phyloP scores from a whole-genome alignment of 2,113 vertebrate species.

The Mastomys coucha region DNA sequence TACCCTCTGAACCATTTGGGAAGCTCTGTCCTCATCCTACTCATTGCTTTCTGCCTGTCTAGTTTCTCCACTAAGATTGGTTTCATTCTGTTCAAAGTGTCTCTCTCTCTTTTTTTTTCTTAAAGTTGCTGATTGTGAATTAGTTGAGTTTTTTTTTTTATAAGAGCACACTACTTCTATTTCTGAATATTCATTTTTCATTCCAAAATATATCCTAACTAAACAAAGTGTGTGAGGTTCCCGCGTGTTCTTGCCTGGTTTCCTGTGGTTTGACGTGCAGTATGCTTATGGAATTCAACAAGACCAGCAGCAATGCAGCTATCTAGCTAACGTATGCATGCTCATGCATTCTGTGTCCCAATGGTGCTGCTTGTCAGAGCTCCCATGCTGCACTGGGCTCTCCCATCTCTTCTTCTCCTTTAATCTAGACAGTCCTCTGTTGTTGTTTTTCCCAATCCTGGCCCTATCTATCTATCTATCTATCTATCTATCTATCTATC shows the following conservation, averaged over 20 bases:
- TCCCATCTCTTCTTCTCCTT: too few relatives aligned
- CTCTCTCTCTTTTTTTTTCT: neutral
- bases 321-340: too few relatives aligned
- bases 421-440: neutral
- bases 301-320: too few relatives aligned
- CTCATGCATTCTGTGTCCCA: fast-evolving
- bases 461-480: too few relatives aligned
- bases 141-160: constrained; percentile 17
- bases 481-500: too few relatives aligned
- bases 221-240: neutral
- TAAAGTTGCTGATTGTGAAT: neutral
- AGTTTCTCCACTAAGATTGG: neutral
- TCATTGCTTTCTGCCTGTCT: neutral
- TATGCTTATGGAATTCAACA: neutral
- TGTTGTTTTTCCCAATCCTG: neutral
- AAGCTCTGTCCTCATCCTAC: neutral
- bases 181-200: neutral
- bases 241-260: neutral
- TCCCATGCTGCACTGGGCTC: neutral
- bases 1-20: neutral
- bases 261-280: neutral
- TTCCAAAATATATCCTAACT: neutral
- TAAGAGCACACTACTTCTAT: neutral
- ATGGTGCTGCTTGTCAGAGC: neutral
- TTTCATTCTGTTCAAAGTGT: neutral